These are phyloP conservation scores for Amniataba percoides DNA, from an alignment of 2,797 vertebrate species.

Conservation along the genomic window DNA sequence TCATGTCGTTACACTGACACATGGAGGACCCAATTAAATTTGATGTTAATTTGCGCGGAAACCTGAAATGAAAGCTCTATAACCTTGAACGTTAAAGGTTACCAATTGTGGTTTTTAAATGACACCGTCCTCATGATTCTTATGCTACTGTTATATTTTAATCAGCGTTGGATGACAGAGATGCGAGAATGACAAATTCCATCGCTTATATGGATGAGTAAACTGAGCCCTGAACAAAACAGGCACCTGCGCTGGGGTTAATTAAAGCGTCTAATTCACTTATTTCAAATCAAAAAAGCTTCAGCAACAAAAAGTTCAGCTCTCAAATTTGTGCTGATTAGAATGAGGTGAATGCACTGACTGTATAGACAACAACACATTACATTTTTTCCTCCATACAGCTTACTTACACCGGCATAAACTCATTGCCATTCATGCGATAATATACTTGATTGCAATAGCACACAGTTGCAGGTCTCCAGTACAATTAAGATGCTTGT, in stretches of 20 bases:
- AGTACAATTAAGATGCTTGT: conserved; percentile 50
- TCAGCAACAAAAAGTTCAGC: neutral
- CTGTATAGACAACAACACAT: conserved; percentile 5
- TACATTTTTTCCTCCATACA: neutral
- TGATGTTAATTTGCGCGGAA: conserved; percentile 9
- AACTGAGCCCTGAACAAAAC: neutral
- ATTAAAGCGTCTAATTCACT: conserved; percentile 27
- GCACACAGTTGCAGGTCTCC: conserved; percentile 26
- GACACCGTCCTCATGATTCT: neutral
- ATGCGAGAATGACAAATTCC: conserved; percentile 6
- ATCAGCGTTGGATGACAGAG: conserved; percentile 14
- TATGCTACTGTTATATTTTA: conserved; percentile 24
- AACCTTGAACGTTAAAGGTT: neutral
- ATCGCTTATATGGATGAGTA: conserved; percentile 26
- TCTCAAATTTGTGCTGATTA: neutral
- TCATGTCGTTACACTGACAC: conserved; percentile 55
- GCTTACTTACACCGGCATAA: neutral
- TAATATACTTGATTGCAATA: conserved; percentile 36
- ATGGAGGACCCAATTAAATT: conserved; percentile 16
- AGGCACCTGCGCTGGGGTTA: neutral
- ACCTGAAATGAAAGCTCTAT: neutral
- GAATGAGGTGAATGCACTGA: neutral
- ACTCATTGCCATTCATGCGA: conserved; percentile 24
- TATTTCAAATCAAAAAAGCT: conserved; percentile 22
- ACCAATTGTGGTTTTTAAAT: neutral